Evolutionary conservation across 2,113 vertebrate species (phyloP), one percentile per base, ranked within the genome.

Genomic region (Sylvilagus bachmani): DNA sequence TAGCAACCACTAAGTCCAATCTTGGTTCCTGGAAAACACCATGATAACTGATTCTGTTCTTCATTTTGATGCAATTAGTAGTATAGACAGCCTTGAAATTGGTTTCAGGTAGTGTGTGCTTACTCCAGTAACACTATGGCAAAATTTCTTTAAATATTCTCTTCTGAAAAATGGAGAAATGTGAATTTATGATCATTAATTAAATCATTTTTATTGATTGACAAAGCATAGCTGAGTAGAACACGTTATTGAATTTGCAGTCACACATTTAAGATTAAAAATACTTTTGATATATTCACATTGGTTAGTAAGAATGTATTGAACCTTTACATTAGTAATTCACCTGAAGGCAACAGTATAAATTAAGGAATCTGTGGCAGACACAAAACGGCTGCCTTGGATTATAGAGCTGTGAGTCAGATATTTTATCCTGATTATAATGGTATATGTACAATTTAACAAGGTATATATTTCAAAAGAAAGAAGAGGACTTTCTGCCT

Each of bases 221-320:
- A 83, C 29, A 38, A 91, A 78, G 5, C 11, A 33, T 75, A 61
- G 13, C 2, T 29, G 77, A 85, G 74, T 44, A 58, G 25, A 71
- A 49, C 5, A 10, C 78, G 17, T 51, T 66, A 90, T 14, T 94
- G 49, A 70, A 75, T 64, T 12, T 33, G 0, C 3, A 77, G 53
- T 33, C 2, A 75, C 86, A 22, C 80, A 19, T 25, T 19, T 70
- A 74, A 85, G 19, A 0, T 73, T 78, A 69, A 66, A 79, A 67
- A 29, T 64, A 31, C 49, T 4, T 66, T 81, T 84, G 71, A 90
- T 31, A 67, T 7, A 31, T 31, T 82, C 25, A 21, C 44, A 71
- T 89, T 44, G 44, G 66, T 81, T 84, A 87, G 14, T 67, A 93
- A 70, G 53, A 75, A 70, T 88, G n/a, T 1, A 55, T 69, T 85